Percentiles rank a stretch among this genome's conserved stretches.
Evolutionary conservation across 2,888 invertebrate genomes (phyloP).

Genomic region (Cataglyphis cursor): DNA sequence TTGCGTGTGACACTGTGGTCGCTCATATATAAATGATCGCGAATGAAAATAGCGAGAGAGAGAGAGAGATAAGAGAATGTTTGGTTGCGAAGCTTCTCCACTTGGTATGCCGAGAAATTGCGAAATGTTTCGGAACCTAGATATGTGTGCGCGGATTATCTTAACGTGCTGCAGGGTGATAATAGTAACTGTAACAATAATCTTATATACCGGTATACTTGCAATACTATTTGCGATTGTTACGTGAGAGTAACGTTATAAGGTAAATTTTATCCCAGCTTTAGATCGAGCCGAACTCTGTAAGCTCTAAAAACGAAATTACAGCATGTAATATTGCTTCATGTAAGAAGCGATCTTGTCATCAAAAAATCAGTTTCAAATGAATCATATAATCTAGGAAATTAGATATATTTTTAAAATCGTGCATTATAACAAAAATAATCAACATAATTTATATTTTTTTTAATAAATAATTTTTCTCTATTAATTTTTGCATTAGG

Average conservation of each 20-base stretch:
- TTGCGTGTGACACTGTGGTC: neutral
- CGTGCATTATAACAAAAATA: neutral
- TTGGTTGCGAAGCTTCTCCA: conserved; percentile 8
- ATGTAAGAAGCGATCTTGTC: neutral
- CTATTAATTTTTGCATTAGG: conserved; percentile 1
- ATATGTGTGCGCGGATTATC: conserved; percentile 46
- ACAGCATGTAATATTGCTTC: conserved; percentile 1
- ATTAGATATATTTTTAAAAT: neutral
- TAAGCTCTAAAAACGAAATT: conserved; percentile 31
- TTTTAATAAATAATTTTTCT: neutral
- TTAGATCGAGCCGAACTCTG: conserved; percentile 28
- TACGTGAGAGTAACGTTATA: conserved; percentile 32
- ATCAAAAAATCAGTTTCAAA: conserved; percentile 2
- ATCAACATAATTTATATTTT: neutral
- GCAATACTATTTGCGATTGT: conserved; percentile 40
- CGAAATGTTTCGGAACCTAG: conserved; percentile 29
- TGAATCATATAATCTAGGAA: neutral
- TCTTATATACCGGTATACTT: conserved; percentile 22
- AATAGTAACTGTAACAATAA: conserved; percentile 55
- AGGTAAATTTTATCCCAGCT: conserved; percentile 41
- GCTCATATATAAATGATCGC: conserved; percentile 2
- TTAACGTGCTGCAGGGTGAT: conserved; percentile 44
- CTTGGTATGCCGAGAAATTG: conserved; percentile 34
- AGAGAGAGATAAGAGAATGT: neutral
- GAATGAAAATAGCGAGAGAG: neutral